Conservation (phyloP, 2,113 vertebrate genomes). For the Cygnus atratus region DNA sequence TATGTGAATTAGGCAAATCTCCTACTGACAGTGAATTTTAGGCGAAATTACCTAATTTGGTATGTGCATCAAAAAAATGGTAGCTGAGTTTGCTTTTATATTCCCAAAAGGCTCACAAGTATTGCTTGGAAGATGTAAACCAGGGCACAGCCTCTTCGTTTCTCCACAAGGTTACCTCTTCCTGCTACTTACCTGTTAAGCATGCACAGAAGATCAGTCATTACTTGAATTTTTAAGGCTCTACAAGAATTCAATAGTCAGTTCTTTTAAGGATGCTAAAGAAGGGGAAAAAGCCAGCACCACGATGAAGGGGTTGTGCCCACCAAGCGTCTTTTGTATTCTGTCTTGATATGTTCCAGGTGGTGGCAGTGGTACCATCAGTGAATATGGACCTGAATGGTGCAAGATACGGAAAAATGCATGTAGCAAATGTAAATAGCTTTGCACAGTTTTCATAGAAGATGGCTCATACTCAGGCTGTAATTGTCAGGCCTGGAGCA, state of each 20-base stretch:
- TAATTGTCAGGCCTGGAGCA: not conserved
- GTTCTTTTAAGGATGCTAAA: not conserved
- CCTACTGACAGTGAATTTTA: not conserved
- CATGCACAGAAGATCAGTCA: not conserved
- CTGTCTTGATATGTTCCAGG: not conserved
- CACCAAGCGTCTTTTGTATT: not conserved
- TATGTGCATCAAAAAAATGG: not conserved
- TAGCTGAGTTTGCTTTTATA: not conserved
- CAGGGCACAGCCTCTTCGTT: not conserved
- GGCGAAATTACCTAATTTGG: not conserved
- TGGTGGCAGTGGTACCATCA: not conserved
- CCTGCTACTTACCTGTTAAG: not conserved
- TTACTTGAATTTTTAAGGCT: not conserved
- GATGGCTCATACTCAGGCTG: not conserved
- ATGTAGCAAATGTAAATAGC: not conserved
- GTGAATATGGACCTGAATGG: not conserved
- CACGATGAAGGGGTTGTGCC: conserved; percentile 33
- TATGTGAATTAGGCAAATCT: not conserved
- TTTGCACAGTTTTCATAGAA: not conserved
- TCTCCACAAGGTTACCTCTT: not conserved
- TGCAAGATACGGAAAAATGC: not conserved
- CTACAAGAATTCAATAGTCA: not conserved
- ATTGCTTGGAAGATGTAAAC: not conserved
- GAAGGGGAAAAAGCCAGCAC: not conserved
- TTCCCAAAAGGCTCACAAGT: not conserved